Base-by-base conservation (phyloP, 2,888 invertebrate genomes). In the Meteorus colon region DNA sequence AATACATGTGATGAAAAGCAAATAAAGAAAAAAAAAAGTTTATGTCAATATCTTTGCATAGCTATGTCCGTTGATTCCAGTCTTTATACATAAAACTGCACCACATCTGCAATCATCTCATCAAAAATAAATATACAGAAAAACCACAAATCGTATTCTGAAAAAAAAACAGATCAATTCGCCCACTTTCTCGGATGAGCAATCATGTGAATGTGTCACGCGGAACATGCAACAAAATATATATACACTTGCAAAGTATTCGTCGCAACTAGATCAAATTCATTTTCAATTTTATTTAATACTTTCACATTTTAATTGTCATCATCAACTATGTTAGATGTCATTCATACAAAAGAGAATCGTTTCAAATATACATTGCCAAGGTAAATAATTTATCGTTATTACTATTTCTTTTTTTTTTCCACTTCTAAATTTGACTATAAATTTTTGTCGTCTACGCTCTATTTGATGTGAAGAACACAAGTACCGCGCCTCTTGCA, bases 401-500 rank as follows among this genome's bases (percentile, higher is more conserved):
- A n/a, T 65, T 12, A 2, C 5, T 65, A 12, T n/a, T 16, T 34
- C 19, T 31, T 37, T 41, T 37, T 31, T 37, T 41, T 65, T 19
- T 37, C 37, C 19, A 55, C 48, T 70, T 82, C 82, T 81, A 82
- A 89, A 88, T 89, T 89, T 86, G 88, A 86, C 87, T 84, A 84
- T 34, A 85, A 86, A 88, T 88, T 89, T 86, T 87, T 86, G 86
- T 87, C 55, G 63, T 87, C 88, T 89, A 85, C 89, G 89, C 89
- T 89, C 89, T 89, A 89, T 89, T 89, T 89, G 89, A 86, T 85
- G 84, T 86, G 31, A 66, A 60, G 68, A 67, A 31, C 67, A 55
- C 70, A 80, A 81, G 81, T 81, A 51, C 63, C 19, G 24, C 51
- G 60, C 27, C 72, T 66, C 59, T 75, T 65, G 70, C 65, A 70